Conservation (phyloP, 37 sponge, comb jelly and placozoan species). For the Tethya wilhelma region DNA sequence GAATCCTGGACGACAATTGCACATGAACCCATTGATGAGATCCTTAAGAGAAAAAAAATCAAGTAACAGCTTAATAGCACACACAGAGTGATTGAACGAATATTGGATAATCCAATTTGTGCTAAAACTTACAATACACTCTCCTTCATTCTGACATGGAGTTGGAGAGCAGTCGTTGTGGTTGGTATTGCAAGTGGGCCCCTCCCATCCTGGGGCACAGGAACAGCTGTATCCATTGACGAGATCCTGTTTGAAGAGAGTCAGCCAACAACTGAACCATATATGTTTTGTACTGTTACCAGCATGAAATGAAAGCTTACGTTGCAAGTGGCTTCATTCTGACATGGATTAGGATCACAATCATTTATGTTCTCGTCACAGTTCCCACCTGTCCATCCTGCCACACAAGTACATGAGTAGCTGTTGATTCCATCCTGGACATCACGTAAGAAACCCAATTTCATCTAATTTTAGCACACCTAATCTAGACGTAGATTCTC, state of each 20-base stretch:
- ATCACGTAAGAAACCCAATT: slow-evolving; percentile 1
- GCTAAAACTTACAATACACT: slow-evolving; percentile 46
- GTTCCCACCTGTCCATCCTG: slow-evolving; percentile 68
- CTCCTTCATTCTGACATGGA: slow-evolving; percentile 59
- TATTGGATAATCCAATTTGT: too few relatives aligned
- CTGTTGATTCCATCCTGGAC: slow-evolving; percentile 25
- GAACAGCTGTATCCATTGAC: slow-evolving; percentile 43
- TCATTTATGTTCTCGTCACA: slow-evolving; percentile 72
- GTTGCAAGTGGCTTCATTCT: slow-evolving; percentile 69
- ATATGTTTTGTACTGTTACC: too few relatives aligned
- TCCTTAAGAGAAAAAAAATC: too few relatives aligned
- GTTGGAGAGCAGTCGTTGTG: slow-evolving; percentile 44
- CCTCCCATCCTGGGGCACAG: slow-evolving; percentile 58
- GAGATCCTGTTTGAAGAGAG: slow-evolving; percentile 27
- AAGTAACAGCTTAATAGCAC: too few relatives aligned
- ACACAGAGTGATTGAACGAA: too few relatives aligned
- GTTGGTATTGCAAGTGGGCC: slow-evolving; percentile 34
- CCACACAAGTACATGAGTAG: slow-evolving; percentile 58
- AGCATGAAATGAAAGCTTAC: too few relatives aligned
- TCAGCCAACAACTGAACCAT: slow-evolving; percentile 9
- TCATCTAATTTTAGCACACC: neutral
- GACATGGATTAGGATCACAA: slow-evolving; percentile 52
- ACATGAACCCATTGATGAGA: too few relatives aligned
- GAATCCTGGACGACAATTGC: slow-evolving; percentile 45
- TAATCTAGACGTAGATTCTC: too few relatives aligned